Evolutionary conservation across 2,888 invertebrate species (phyloP).

Genomic region (Oscheius myriophilus): DNA sequence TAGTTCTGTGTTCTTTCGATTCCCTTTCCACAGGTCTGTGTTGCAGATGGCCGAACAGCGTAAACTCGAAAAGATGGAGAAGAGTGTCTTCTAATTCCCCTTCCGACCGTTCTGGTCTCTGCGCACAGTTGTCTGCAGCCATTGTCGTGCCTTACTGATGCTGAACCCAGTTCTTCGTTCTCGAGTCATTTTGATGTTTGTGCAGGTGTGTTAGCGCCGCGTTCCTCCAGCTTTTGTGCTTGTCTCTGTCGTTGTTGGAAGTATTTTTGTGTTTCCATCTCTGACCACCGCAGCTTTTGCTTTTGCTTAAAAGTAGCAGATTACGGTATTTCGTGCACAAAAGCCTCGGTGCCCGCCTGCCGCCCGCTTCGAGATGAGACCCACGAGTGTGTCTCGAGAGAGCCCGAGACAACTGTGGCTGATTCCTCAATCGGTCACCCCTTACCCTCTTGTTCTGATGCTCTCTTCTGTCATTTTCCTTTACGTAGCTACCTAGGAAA

Average conservation of each 20-base stretch:
- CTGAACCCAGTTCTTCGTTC: slow-evolving; percentile 26
- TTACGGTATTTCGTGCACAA: too few relatives aligned
- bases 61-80: slow-evolving; percentile 29
- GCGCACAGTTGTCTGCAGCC: slow-evolving; percentile 32
- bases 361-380: too few relatives aligned
- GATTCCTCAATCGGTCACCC: slow-evolving; percentile 22
- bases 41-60: slow-evolving; percentile 34
- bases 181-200: slow-evolving; percentile 6
- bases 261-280: too few relatives aligned
- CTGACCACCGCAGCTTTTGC: too few relatives aligned
- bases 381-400: slow-evolving; percentile 13
- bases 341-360: too few relatives aligned
- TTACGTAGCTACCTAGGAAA: neutral
- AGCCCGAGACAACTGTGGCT: slow-evolving; percentile 27
- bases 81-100: slow-evolving; percentile 30
- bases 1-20: neutral
- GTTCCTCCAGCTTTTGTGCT: too few relatives aligned
- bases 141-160: slow-evolving; percentile 29
- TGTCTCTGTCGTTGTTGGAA: too few relatives aligned
- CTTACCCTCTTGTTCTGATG: slow-evolving; percentile 15
- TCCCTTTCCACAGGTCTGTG: neutral
- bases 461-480: slow-evolving; percentile 5
- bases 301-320: too few relatives aligned
- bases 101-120: slow-evolving; percentile 19
- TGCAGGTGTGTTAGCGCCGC: too few relatives aligned